A percentile compares a stretch with the other conserved stretches of the same genome.
These are phyloP conservation scores for Geotrypetes seraphini DNA, from an alignment of 2,797 vertebrate species.

Conservation along the genomic window DNA sequence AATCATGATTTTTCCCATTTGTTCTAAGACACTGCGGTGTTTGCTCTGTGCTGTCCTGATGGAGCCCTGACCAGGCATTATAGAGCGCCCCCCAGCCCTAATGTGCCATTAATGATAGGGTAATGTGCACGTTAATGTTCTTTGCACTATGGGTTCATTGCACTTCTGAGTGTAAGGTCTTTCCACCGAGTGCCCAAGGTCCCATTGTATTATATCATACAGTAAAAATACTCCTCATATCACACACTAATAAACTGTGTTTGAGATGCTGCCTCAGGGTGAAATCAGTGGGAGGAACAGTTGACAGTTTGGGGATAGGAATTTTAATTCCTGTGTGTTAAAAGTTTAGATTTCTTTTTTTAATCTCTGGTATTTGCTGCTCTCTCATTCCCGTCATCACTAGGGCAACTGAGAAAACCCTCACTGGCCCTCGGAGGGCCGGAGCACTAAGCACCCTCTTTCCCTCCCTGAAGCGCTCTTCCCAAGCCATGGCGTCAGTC, in stretches of 20 bases:
- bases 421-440: no score
- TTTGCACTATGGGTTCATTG: constrained; percentile 62
- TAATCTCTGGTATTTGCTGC: no score
- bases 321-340: no score
- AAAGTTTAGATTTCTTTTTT: no score
- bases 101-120: constrained; percentile 68
- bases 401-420: no score
- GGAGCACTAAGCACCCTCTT: no score
- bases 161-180: constrained; percentile 63
- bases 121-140: constrained; percentile 67
- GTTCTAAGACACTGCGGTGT: constrained; percentile 39
- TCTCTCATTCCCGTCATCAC: no score
- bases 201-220: constrained; percentile 64
- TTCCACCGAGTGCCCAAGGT: constrained; percentile 56
- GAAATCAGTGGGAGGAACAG: constrained; percentile 36
- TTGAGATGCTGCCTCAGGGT: constrained; percentile 53
- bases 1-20: constrained; percentile 54
- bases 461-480: no score
- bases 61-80: constrained; percentile 57
- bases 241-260: constrained; percentile 67
- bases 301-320: no score
- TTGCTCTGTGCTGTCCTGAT: constrained; percentile 51
- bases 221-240: constrained; percentile 63
- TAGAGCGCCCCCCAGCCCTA: constrained; percentile 61
- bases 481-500: no score